A percentile compares a stretch with the other conserved stretches of the same genome.
These are phyloP conservation scores for Anguilla obscura DNA, from an alignment of 2,797 vertebrate genomes.

Conservation along the genomic window DNA sequence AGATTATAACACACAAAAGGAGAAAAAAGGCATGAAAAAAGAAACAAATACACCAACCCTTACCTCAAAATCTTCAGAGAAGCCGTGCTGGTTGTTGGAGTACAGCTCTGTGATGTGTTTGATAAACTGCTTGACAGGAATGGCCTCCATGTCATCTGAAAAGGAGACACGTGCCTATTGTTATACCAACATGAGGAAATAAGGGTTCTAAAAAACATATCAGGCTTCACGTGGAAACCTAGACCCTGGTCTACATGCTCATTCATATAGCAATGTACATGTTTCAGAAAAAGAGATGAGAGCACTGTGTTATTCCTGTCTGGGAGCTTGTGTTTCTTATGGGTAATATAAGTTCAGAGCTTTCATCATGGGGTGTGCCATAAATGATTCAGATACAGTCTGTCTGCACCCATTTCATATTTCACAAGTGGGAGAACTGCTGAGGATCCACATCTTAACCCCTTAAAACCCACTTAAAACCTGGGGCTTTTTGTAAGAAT, in stretches of 20 bases:
- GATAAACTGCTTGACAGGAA: conserved; percentile 89
- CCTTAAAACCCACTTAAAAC: too few relatives aligned
- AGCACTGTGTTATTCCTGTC: conserved; percentile 35
- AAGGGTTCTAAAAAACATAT: neutral
- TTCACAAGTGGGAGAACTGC: conserved; percentile 10
- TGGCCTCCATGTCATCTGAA: conserved; percentile 91
- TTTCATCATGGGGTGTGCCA: conserved; percentile 31
- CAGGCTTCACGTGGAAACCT: neutral
- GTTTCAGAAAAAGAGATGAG: conserved; percentile 37
- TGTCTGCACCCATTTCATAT: conserved; percentile 24
- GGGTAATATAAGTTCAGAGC: conserved; percentile 33
- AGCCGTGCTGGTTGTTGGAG: conserved; percentile 88
- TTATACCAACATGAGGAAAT: neutral
- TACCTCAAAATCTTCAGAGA: conserved; percentile 94
- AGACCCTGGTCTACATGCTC: neutral
- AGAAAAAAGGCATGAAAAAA: too few relatives aligned
- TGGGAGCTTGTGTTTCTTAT: conserved; percentile 24
- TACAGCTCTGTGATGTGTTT: conserved; percentile 88
- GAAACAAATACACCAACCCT: conserved; percentile 28
- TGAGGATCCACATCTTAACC: neutral
- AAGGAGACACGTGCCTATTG: conserved; percentile 32
- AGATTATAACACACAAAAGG: neutral
- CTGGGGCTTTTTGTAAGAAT: too few relatives aligned
- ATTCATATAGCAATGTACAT: conserved; percentile 15
- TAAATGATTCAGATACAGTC: conserved; percentile 42